These are phyloP conservation scores for Drosophila santomea DNA, from an alignment of 1,140 invertebrate species.

Conservation along the genomic window DNA sequence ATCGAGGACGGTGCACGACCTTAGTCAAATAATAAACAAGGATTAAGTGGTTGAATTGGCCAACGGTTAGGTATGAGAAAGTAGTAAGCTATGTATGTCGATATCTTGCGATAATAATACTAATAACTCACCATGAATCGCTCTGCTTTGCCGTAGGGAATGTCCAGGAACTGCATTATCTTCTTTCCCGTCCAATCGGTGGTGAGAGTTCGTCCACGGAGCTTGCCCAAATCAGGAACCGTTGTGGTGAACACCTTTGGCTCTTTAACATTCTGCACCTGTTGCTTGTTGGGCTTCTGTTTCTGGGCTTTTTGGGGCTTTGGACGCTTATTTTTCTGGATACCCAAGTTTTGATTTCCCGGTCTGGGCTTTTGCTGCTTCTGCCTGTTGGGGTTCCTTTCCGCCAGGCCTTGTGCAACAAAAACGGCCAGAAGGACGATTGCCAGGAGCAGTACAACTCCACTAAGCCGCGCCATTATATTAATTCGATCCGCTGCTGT, in stretches of 20 bases:
- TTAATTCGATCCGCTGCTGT: slow-evolving; percentile 21
- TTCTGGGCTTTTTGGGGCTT: slow-evolving; percentile 31
- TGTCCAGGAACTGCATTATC: slow-evolving; percentile 76
- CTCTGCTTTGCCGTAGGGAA: slow-evolving; percentile 76
- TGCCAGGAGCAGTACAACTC: slow-evolving; percentile 45
- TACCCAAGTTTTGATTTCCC: slow-evolving; percentile 3
- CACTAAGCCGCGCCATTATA: slow-evolving; percentile 52
- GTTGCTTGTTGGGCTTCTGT: slow-evolving; percentile 32
- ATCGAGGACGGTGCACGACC: slow-evolving; percentile 16
- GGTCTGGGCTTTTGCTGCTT: slow-evolving; percentile 40
- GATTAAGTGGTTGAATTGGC: not conserved
- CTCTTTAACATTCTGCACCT: slow-evolving; percentile 33
- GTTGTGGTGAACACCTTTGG: slow-evolving; percentile 43
- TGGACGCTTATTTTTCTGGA: slow-evolving; percentile 43
- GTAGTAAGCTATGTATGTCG: no score
- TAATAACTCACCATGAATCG: slow-evolving; percentile 69
- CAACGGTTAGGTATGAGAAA: not conserved
- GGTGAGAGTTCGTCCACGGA: slow-evolving; percentile 62
- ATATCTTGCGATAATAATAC: not conserved
- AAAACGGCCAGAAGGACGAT: slow-evolving; percentile 47
- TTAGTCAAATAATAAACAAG: not conserved
- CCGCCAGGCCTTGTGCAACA: slow-evolving; percentile 31
- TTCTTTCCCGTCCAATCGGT: slow-evolving; percentile 73
- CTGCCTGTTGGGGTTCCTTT: slow-evolving; percentile 40
- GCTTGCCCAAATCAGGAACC: slow-evolving; percentile 66